Conservation (phyloP, 2,797 vertebrate species). For the Xenopus petersii region DNA sequence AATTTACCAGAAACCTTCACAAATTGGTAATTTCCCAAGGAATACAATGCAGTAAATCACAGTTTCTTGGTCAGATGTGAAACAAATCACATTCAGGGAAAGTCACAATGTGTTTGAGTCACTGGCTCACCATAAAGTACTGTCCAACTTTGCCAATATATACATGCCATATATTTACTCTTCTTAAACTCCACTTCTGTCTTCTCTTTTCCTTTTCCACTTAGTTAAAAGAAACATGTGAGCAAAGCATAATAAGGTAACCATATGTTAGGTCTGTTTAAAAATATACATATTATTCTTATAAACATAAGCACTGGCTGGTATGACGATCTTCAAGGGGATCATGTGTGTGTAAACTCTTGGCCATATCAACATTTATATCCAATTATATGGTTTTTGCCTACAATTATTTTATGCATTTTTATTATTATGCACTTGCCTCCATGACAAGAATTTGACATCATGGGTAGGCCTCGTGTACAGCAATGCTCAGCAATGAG, state of each 20-base stretch:
- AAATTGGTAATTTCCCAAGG: conserved; percentile 37
- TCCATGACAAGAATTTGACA: too few relatives aligned
- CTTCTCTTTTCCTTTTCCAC: conserved; percentile 47
- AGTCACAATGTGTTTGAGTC: conserved; percentile 39
- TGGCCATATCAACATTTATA: too few relatives aligned
- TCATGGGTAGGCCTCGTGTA: too few relatives aligned
- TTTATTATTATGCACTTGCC: too few relatives aligned
- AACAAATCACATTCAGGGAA: conserved; percentile 19
- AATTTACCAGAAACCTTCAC: conserved; percentile 38
- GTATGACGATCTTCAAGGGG: too few relatives aligned
- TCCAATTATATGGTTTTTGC: too few relatives aligned
- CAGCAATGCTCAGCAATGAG: too few relatives aligned
- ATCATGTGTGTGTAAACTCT: too few relatives aligned
- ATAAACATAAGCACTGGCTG: background rate
- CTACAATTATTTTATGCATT: too few relatives aligned
- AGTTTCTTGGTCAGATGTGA: conserved; percentile 30
- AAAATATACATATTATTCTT: background rate
- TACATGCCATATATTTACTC: conserved; percentile 43
- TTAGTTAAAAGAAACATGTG: conserved; percentile 33
- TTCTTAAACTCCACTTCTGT: conserved; percentile 33
- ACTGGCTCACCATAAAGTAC: conserved; percentile 42
- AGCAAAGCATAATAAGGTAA: conserved; percentile 52
- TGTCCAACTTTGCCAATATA: conserved; percentile 50
- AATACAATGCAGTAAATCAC: conserved; percentile 34
- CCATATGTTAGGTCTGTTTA: conserved; percentile 30